Evolutionary conservation across 2,888 invertebrate species (phyloP).

Genomic region (Cryptus armator): DNA sequence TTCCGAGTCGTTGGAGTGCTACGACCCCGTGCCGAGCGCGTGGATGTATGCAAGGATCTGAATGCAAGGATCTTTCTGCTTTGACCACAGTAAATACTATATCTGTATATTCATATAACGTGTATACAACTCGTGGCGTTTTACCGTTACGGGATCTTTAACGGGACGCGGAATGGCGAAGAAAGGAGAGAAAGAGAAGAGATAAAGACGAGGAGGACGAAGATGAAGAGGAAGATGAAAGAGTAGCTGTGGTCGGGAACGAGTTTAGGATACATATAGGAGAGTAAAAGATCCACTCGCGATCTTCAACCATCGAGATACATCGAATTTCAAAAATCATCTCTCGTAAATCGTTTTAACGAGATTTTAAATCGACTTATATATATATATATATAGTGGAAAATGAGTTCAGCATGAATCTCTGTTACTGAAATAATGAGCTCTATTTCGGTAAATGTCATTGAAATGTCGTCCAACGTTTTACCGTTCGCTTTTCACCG

Average conservation of each 20-base stretch:
- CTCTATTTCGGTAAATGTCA: constrained; percentile 35
- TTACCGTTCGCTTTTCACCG: neutral
- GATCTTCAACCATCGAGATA: neutral
- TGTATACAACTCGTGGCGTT: constrained; percentile 46
- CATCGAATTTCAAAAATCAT: constrained; percentile 1
- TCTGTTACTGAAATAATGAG: neutral
- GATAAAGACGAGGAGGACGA: neutral
- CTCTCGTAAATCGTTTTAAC: neutral
- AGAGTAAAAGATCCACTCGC: constrained; percentile 8
- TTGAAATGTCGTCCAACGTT: constrained; percentile 30
- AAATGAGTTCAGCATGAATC: constrained; percentile 39
- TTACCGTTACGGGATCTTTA: constrained; percentile 79
- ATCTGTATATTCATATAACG: constrained; percentile 2
- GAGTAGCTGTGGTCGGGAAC: constrained; percentile 27
- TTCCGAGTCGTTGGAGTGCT: constrained; percentile 30
- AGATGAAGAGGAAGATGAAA: neutral
- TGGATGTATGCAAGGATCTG: constrained; percentile 71
- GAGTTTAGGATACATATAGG: constrained; percentile 5
- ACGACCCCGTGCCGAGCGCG: constrained; percentile 46
- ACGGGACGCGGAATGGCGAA: constrained; percentile 77
- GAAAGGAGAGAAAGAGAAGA: constrained; percentile 47
- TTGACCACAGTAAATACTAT: constrained; percentile 5
- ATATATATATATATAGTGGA: neutral
- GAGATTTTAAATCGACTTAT: constrained; percentile 8
- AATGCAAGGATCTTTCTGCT: constrained; percentile 75